These are phyloP conservation scores for Mandrillus leucophaeus DNA, from an alignment of 2,113 vertebrate species.

Conservation along the genomic window DNA sequence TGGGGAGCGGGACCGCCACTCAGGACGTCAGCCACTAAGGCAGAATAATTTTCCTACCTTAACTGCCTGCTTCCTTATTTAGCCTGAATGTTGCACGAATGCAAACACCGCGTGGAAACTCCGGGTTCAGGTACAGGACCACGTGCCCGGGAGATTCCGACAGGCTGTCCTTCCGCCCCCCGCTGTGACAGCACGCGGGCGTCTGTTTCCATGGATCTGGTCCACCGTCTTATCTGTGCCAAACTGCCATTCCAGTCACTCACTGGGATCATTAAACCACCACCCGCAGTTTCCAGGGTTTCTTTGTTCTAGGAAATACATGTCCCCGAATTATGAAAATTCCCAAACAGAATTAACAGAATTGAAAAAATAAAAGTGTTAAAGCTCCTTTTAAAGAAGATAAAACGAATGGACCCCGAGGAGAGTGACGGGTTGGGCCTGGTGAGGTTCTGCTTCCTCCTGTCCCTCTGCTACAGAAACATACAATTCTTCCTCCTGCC, in stretches of 20 bases:
- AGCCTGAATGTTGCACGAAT: constrained; percentile 45
- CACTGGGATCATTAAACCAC: not conserved
- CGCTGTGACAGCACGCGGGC: not conserved
- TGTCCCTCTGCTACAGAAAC: accelerated
- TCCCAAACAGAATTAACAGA: not conserved
- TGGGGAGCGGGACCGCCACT: constrained; percentile 39
- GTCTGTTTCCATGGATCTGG: not conserved
- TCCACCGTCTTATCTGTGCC: not conserved
- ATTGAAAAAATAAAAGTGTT: not conserved
- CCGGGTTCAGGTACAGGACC: not conserved
- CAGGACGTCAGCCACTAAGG: constrained; percentile 66
- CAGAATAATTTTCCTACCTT: constrained; percentile 77
- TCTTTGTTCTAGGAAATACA: not conserved
- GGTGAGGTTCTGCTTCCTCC: no score
- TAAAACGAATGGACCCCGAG: not conserved
- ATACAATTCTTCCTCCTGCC: no score
- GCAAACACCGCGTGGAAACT: constrained; percentile 47
- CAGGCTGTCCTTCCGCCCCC: not conserved
- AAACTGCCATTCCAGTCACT: not conserved
- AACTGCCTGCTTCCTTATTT: constrained; percentile 72
- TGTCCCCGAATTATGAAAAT: not conserved
- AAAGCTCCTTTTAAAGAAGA: not conserved
- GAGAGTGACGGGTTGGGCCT: accelerated
- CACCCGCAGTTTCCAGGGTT: not conserved
- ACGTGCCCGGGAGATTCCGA: not conserved